phyloP scores from a whole-genome alignment of 2,888 invertebrate genomes.

The Heliconius charithonia region DNA sequence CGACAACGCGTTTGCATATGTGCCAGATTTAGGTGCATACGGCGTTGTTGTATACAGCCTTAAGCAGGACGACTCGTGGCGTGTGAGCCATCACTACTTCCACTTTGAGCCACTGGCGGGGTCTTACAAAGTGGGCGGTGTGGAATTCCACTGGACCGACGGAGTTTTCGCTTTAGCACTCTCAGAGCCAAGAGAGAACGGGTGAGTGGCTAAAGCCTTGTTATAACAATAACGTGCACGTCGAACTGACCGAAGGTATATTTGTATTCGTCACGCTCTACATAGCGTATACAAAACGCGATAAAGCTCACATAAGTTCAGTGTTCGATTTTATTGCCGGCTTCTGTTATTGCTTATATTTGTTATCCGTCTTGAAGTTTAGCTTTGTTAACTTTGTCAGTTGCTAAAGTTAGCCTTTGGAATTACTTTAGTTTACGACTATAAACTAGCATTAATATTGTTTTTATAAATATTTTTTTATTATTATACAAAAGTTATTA shows the following conservation, averaged over 20 bases:
- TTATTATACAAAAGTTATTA: too few relatives aligned
- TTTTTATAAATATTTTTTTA: too few relatives aligned
- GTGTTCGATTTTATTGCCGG: background rate
- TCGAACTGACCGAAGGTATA: conserved; percentile 43
- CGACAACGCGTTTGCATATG: conserved; percentile 89
- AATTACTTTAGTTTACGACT: too few relatives aligned
- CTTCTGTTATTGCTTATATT: background rate
- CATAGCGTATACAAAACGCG: conserved; percentile 28
- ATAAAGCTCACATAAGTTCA: conserved; percentile 14
- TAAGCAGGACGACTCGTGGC: conserved; percentile 89
- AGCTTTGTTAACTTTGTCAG: background rate
- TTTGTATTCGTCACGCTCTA: conserved; percentile 45
- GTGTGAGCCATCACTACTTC: conserved; percentile 92
- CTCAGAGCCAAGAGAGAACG: conserved; percentile 83
- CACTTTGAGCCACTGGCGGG: conserved; percentile 91
- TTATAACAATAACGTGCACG: conserved; percentile 46
- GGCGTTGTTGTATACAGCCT: conserved; percentile 91
- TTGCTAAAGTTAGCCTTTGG: background rate
- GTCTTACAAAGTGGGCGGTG: conserved; percentile 89
- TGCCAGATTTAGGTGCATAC: conserved; percentile 90
- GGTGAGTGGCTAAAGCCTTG: conserved; percentile 65
- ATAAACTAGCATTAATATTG: too few relatives aligned
- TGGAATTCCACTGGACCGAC: conserved; percentile 94
- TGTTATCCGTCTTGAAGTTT: background rate
- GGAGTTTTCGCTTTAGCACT: conserved; percentile 91